Evolutionary conservation across 2,113 vertebrate genomes (phyloP), one percentile per base, ranked within the genome.

Genomic region (Rhabdomys dilectus): DNA sequence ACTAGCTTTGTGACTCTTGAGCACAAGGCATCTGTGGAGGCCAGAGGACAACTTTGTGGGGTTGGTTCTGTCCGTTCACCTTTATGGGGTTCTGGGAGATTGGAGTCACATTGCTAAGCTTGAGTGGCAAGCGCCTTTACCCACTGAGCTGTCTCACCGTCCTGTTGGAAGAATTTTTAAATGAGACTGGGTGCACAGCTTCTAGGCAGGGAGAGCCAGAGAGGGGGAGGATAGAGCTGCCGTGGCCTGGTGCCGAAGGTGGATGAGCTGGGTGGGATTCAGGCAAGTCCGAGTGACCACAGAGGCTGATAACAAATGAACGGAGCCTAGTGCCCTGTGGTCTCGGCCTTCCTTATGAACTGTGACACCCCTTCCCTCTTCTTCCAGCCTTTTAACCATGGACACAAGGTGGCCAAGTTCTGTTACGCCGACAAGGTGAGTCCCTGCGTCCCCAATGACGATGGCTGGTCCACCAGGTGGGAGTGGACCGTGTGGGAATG

Each of bases 401-500:
- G 99, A 0, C 99, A 99, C 97, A 99, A 99, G 93, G 99, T 99
- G 95, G 99, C 99, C 92, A 99, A 99, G 98, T 99, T 99, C 98
- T 99, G 99, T 97, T 99, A 99, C 0, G 99, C 99, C 0, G 99
- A 99, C 98, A 99, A 99, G 99, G 99, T 99, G 97, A 99, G 99
- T 29, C 0, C 26, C 29, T 1, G 17, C 0, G 98, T 29, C 0
- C 22, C n/a, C 5, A 22, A 0, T 0, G 0, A 5, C 80, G 11
- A 0, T 24, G 45, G 45, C 3, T 39, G 58, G 1, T 11, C 17
- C 39, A 21, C 13, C n/a, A 11, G 17, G 5, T 13, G 73, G 12
- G 19, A 60, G 9, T 34, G 6, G 53, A 39, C 3, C 12, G 45
- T 48, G 45, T 45, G 45, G 45, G 45, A 45, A 5, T 45, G 45